Evolutionary conservation across 2,888 invertebrate genomes (phyloP).

Genomic region (Dascillus cervinus): DNA sequence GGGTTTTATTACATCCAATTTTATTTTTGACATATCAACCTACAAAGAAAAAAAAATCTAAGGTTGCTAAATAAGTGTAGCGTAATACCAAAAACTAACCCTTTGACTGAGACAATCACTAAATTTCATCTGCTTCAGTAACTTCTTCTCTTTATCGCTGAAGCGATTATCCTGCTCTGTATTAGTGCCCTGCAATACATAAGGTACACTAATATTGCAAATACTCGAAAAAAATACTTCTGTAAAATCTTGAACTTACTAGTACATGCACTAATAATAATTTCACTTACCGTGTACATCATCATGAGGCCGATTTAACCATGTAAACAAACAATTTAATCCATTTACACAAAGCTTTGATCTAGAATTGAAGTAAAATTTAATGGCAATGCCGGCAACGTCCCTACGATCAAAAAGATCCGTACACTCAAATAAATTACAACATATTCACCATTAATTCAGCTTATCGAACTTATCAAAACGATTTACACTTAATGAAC

Average conservation of each 20-base stretch:
- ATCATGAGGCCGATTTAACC: slow-evolving; percentile 22
- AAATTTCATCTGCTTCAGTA: slow-evolving; percentile 98
- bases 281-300: slow-evolving; percentile 35
- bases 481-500: neutral
- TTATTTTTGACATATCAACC: slow-evolving; percentile 98
- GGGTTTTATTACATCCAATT: slow-evolving; percentile 94
- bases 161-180: slow-evolving; percentile 99
- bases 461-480: too few relatives aligned
- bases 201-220: too few relatives aligned
- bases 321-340: slow-evolving; percentile 1
- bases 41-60: slow-evolving; percentile 31
- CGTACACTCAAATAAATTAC: neutral
- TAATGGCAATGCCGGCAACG: slow-evolving; percentile 8
- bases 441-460: too few relatives aligned
- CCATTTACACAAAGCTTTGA: neutral
- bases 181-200: slow-evolving; percentile 81
- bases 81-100: too few relatives aligned
- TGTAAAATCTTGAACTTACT: neutral
- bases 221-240: neutral
- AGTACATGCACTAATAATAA: neutral
- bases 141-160: slow-evolving; percentile 98
- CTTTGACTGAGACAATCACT: slow-evolving; percentile 88
- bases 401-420: neutral
- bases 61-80: slow-evolving; percentile 5
- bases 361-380: too few relatives aligned